Evolutionary conservation across 2,888 invertebrate species (phyloP), one percentile per base, ranked within the genome.

Genomic region (Eumerus sabulonum): DNA sequence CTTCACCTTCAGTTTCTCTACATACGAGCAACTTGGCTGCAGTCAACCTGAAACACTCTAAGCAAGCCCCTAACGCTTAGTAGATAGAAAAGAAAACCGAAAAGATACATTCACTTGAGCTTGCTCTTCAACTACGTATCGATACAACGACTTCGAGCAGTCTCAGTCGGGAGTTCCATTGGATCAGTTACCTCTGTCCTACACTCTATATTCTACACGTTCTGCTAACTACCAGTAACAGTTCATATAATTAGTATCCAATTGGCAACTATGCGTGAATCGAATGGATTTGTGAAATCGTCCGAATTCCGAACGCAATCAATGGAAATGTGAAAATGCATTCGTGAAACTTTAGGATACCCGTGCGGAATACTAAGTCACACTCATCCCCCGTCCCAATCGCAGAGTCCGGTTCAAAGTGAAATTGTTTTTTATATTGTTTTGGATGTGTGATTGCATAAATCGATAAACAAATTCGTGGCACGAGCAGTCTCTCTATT

Each of bases 281-380:
- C 2, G 27, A 27, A 27, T n/a, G n/a, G n/a, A 27, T 60, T 63
- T 64, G 74, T 64, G 74, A 79, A 79, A 79, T 79, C 70, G 50
- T 16, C 44, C 38, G 50, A 63, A 63, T 60, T 35, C 57, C 60
- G 74, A 74, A 56, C 54, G 7, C 27, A 27, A 4, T 27, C 3
- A 7, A 79, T 59, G 74, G 64, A 50, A 54, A 68, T 27, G 27
- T 27, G 27, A 68, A 74, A 74, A 74, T 64, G 70, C 59, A 50
- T n/a, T 18, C 9, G 14, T 74, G 51, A 74, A 79, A 47, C 64
- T 59, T 59, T 48, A 50, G 59, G 60, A 56, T 73, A 68, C 45
- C 50, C 60, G 54, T 48, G 54, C 7, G 27, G 27, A 27, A 27
- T 27, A 27, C 7, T 4, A 27, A 27, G 27, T 27, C 27, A 27